These are phyloP conservation scores for Emmelina monodactyla DNA, from an alignment of 2,888 invertebrate genomes.

Conservation along the genomic window DNA sequence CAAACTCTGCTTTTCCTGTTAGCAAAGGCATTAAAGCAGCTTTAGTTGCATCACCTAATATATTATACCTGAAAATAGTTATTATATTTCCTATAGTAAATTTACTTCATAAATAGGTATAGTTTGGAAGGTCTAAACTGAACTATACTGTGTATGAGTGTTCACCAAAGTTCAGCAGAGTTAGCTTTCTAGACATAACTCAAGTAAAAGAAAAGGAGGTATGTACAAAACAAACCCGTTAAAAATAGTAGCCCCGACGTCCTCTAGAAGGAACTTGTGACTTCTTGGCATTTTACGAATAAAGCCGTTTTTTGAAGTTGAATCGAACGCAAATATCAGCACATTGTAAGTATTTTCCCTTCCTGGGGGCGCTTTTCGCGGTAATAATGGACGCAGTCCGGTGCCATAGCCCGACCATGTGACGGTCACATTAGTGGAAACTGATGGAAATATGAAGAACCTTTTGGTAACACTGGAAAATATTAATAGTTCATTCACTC, in stretches of 20 bases:
- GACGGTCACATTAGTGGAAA: no score
- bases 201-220: no score
- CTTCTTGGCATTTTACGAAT: background rate
- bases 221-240: background rate
- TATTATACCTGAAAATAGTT: slow-evolving; percentile 72
- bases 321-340: background rate
- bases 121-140: no score
- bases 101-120: no score
- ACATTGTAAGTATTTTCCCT: background rate
- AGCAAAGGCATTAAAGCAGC: slow-evolving; percentile 88
- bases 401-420: background rate
- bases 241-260: background rate
- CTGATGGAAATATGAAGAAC: background rate
- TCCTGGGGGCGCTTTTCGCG: background rate
- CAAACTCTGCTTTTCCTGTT: slow-evolving; percentile 85
- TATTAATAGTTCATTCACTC: no score
- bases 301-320: background rate
- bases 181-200: no score
- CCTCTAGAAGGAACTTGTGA: background rate
- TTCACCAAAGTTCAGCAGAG: no score
- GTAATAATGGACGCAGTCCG: background rate
- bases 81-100: no score
- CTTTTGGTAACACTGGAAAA: background rate
- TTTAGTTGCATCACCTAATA: slow-evolving; percentile 87
- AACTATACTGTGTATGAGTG: no score